Percentiles rank a stretch among this genome's conserved stretches.
phyloP scores from a whole-genome alignment of 1,140 invertebrate genomes.

The Brachionus calyciflorus region DNA sequence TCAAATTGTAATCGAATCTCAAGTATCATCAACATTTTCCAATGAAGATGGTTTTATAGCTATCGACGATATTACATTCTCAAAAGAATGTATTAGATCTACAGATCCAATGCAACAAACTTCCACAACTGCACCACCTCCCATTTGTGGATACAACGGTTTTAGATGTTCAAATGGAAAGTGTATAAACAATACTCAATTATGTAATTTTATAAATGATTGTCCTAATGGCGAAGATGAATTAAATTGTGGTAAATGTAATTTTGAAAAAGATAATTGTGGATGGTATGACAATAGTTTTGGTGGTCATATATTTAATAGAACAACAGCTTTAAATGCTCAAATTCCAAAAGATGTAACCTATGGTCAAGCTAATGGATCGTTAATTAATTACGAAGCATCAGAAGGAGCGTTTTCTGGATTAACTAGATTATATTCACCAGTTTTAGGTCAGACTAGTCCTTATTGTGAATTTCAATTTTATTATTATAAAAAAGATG shows the following conservation, averaged over 20 bases:
- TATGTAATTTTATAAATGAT: conserved; percentile 55
- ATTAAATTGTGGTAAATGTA: conserved; percentile 55
- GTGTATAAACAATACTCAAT: conserved; percentile 51
- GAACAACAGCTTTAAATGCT: conserved; percentile 44
- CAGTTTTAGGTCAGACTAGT: conserved; percentile 30
- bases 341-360: conserved; percentile 48
- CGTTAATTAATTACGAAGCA: conserved; percentile 48
- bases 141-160: conserved; percentile 50
- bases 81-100: conserved; percentile 50
- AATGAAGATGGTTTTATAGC: conserved; percentile 55
- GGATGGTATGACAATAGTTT: conserved; percentile 49
- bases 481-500: conserved; percentile 74
- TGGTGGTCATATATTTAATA: conserved; percentile 52
- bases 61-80: conserved; percentile 58
- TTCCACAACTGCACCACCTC: conserved; percentile 50
- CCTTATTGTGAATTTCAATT: conserved; percentile 57
- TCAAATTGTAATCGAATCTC: conserved; percentile 5
- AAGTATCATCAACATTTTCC: conserved; percentile 49
- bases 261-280: conserved; percentile 52
- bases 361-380: conserved; percentile 26
- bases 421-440: conserved; percentile 43
- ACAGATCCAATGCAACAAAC: neutral
- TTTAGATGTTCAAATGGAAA: conserved; percentile 50
- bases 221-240: conserved; percentile 56
- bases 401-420: conserved; percentile 8